Conservation (phyloP, 2,888 invertebrate species). For the Malthinus flaveolus region DNA sequence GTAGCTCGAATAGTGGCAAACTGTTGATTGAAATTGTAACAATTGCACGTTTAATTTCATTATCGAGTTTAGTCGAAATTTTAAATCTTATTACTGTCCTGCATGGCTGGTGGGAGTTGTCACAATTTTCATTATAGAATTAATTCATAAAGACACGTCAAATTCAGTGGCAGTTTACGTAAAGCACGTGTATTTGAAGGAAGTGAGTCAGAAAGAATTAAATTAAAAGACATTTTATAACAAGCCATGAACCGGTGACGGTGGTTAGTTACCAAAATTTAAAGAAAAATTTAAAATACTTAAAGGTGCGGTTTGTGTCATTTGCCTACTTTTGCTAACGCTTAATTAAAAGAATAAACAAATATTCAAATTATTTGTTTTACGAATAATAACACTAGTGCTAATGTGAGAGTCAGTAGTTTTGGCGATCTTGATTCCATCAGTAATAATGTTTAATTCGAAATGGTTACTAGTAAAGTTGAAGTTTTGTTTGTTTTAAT, state of each 20-base stretch:
- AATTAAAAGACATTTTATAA: slow-evolving; percentile 32
- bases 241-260: slow-evolving; percentile 19
- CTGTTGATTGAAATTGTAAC: background rate
- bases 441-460: slow-evolving; percentile 1
- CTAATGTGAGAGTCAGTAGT: slow-evolving; percentile 13
- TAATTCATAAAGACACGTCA: slow-evolving; percentile 36
- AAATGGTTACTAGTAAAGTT: background rate
- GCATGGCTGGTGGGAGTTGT: slow-evolving; percentile 23
- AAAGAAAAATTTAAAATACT: slow-evolving; percentile 5
- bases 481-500: background rate
- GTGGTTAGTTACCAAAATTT: slow-evolving; percentile 20
- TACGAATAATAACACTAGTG: slow-evolving; percentile 22
- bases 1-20: background rate
- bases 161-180: slow-evolving; percentile 34
- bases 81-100: slow-evolving; percentile 19
- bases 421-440: background rate
- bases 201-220: slow-evolving; percentile 45
- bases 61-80: background rate
- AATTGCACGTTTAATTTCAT: background rate
- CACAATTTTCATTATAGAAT: slow-evolving; percentile 28
- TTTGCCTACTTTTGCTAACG: slow-evolving; percentile 19
- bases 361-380: slow-evolving; percentile 15
- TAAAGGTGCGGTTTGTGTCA: slow-evolving; percentile 25
- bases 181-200: slow-evolving; percentile 49
- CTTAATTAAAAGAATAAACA: slow-evolving; percentile 17